Percentiles rank a stretch among this genome's conserved stretches.
Conservation (phyloP, 1,140 invertebrate species). For the Cydia strobilella region DNA sequence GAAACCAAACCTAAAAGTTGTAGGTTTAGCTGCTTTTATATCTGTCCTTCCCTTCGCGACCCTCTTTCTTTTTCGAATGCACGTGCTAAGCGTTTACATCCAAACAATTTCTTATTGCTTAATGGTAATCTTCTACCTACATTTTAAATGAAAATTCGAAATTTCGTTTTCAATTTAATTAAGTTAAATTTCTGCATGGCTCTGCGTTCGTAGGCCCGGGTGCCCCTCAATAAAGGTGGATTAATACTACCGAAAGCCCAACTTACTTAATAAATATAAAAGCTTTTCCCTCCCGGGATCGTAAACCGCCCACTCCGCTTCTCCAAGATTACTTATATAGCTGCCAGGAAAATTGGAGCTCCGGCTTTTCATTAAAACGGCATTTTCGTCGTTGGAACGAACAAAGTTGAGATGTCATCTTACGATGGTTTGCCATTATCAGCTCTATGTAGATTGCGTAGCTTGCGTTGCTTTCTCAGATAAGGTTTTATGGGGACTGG, state of each 20-base stretch:
- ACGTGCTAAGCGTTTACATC: neutral
- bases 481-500: conserved; percentile 72
- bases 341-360: conserved; percentile 58
- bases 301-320: conserved; percentile 76
- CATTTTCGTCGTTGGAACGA: conserved; percentile 36
- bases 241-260: conserved; percentile 78
- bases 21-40: neutral
- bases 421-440: conserved; percentile 69
- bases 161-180: conserved; percentile 19
- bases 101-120: no score
- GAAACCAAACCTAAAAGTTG: no score
- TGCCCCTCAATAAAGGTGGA: conserved; percentile 74
- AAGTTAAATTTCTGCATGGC: conserved; percentile 28
- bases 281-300: conserved; percentile 74
- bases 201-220: conserved; percentile 51
- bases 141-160: neutral
- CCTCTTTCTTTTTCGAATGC: neutral
- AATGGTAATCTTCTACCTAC: neutral
- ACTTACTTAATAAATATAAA: conserved; percentile 81
- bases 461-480: conserved; percentile 74
- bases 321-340: conserved; percentile 75
- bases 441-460: conserved; percentile 77
- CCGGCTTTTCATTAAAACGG: conserved; percentile 61
- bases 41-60: neutral
- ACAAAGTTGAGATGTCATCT: conserved; percentile 50